phyloP scores from a whole-genome alignment of 2,113 vertebrate species.

The Bombycilla garrulus region DNA sequence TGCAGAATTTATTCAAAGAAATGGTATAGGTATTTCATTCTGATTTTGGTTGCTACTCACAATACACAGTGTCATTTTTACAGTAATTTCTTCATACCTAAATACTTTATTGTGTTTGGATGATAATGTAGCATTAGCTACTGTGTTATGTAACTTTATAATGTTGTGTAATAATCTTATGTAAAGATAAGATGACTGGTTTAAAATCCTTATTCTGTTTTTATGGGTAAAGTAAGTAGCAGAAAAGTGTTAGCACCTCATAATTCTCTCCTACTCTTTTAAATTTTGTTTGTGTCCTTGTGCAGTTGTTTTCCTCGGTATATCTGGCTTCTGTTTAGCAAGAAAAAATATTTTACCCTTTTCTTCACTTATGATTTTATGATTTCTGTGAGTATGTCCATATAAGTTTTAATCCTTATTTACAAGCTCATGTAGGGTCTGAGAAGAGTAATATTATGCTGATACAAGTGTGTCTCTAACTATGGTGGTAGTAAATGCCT shows the following conservation, averaged over 20 bases:
- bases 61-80: not conserved
- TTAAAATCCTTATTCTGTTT: not conserved
- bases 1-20: not conserved
- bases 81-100: not conserved
- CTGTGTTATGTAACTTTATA: not conserved
- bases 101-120: not conserved
- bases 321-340: not conserved
- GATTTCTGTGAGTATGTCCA: not conserved
- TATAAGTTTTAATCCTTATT: not conserved
- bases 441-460: not conserved
- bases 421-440: not conserved
- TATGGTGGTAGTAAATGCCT: not conserved
- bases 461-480: not conserved
- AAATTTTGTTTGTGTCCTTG: not conserved
- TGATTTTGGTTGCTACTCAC: not conserved
- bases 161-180: not conserved
- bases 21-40: not conserved
- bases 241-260: not conserved
- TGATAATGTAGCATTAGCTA: not conserved
- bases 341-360: not conserved
- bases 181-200: not conserved
- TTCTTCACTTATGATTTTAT: not conserved
- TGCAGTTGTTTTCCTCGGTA: not conserved
- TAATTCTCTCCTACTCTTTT: not conserved
- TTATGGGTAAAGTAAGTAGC: not conserved